phyloP scores from a whole-genome alignment of 2,797 vertebrate species.

The Etheostoma perlongum region DNA sequence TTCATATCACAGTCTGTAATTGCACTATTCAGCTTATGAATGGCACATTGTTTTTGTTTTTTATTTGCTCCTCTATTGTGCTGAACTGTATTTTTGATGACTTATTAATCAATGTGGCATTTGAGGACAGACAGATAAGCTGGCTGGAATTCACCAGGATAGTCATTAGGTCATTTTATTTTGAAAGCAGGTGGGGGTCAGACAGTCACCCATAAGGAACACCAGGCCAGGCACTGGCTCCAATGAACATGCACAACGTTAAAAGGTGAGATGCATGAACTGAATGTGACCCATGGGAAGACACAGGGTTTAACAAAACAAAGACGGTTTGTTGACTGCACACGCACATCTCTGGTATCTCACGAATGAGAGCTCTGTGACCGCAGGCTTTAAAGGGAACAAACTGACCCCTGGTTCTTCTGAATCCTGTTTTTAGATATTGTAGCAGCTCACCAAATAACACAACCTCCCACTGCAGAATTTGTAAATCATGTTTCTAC shows the following conservation, averaged over 20 bases:
- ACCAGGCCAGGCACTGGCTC: conserved; percentile 24
- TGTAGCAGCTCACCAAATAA: conserved; percentile 20
- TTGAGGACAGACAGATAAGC: conserved; percentile 46
- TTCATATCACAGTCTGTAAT: not conserved
- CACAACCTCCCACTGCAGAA: conserved; percentile 5
- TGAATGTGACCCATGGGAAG: conserved; percentile 7
- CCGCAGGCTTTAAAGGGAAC: conserved; percentile 37
- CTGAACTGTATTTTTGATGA: not conserved
- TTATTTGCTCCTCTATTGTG: not conserved
- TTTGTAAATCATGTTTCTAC: conserved; percentile 15
- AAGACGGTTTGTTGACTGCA: conserved; percentile 17
- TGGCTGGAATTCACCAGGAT: conserved; percentile 20
- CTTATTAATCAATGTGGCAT: conserved; percentile 37
- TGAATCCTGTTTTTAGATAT: conserved; percentile 53
- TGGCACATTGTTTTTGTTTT: not conserved
- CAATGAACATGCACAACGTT: conserved; percentile 12
- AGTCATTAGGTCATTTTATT: conserved; percentile 49
- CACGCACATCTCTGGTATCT: conserved; percentile 50
- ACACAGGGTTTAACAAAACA: conserved; percentile 10
- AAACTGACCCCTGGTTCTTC: conserved; percentile 43
- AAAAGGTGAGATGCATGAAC: conserved; percentile 19
- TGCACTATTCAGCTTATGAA: not conserved
- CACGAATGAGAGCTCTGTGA: conserved; percentile 46
- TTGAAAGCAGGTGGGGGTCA: conserved; percentile 36
- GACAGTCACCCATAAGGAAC: conserved; percentile 40